These are phyloP conservation scores for Neolamprologus tretocephalus DNA, from an alignment of 2,113 vertebrate genomes.

Conservation along the genomic window DNA sequence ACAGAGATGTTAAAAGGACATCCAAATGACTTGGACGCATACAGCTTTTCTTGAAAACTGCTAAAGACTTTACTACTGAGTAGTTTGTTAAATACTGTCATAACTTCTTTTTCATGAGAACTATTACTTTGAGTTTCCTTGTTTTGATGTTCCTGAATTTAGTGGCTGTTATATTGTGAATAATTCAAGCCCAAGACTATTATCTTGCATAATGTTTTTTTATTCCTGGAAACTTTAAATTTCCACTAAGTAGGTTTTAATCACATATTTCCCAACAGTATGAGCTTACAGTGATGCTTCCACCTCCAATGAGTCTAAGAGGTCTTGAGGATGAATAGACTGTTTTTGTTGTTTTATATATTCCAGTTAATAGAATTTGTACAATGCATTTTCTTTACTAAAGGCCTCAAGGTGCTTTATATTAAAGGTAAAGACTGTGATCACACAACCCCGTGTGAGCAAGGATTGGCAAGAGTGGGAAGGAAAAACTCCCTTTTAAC, in stretches of 20 bases:
- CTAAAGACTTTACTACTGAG: not conserved
- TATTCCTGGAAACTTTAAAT: not conserved
- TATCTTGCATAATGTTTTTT: not conserved
- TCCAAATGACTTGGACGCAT: not conserved
- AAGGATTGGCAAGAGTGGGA: not conserved
- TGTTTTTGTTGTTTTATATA: not conserved
- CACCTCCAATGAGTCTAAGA: not conserved
- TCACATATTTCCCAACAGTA: not conserved
- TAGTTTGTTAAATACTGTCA: not conserved
- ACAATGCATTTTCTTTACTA: not conserved
- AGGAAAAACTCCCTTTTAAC: not conserved
- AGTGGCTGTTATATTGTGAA: not conserved
- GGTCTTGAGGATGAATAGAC: not conserved
- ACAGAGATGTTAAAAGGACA: not conserved
- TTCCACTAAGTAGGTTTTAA: not conserved
- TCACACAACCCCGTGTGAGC: not conserved
- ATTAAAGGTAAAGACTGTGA: not conserved
- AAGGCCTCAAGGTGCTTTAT: not conserved
- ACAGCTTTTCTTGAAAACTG: not conserved
- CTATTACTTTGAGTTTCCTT: not conserved
- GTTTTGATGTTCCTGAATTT: not conserved
- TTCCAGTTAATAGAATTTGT: not conserved
- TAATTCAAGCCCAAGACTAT: not conserved
- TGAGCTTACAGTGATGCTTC: not conserved
- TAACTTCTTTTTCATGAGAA: not conserved